Conservation (phyloP, 2,113 vertebrate species). For the Sphyrna mokarran region DNA sequence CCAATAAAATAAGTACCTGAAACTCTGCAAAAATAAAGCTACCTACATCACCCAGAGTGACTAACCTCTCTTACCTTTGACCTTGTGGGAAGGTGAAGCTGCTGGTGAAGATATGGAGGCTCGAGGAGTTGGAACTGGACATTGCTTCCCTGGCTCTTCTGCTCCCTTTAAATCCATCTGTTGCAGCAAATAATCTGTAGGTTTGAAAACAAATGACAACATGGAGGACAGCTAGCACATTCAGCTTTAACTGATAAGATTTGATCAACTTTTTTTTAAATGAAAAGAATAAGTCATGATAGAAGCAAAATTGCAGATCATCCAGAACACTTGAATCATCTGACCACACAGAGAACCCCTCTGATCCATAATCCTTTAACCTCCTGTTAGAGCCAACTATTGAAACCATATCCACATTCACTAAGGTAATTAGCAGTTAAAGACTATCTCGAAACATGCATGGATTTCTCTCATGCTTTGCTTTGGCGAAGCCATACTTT, state of each 20-base stretch:
- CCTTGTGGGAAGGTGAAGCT: slow-evolving; percentile 72
- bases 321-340: neutral
- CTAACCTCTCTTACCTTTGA: slow-evolving; percentile 71
- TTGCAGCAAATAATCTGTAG: slow-evolving; percentile 76
- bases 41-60: neutral
- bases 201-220: slow-evolving; percentile 6
- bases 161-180: slow-evolving; percentile 59
- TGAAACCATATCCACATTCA: neutral
- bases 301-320: neutral
- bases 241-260: neutral
- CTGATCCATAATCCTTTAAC: neutral
- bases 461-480: neutral
- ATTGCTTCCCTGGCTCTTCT: slow-evolving; percentile 68
- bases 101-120: slow-evolving; percentile 68
- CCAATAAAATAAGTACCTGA: neutral
- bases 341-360: neutral
- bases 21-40: neutral
- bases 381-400: neutral
- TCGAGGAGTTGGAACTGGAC: slow-evolving; percentile 62
- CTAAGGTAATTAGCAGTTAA: neutral
- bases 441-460: neutral
- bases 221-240: neutral
- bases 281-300: neutral
- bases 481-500: neutral
- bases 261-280: neutral